Evolutionary conservation across 2,888 invertebrate genomes (phyloP).

Genomic region (Macrostomum cliftonense): DNA sequence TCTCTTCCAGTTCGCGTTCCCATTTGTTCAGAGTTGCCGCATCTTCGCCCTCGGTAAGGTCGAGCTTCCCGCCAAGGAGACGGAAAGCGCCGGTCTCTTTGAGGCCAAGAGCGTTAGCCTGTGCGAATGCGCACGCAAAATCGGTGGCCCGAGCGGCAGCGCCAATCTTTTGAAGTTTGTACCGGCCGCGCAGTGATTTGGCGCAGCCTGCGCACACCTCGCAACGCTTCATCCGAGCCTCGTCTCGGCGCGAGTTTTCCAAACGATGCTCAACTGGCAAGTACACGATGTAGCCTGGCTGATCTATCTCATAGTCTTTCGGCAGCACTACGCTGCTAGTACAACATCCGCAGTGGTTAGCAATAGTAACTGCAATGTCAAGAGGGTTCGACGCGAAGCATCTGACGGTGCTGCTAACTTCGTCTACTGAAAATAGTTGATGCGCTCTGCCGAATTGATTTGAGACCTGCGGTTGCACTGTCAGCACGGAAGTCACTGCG

Average conservation of each 20-base stretch:
- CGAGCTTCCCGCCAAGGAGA: slow-evolving; percentile 35
- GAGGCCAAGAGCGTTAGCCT: slow-evolving; percentile 26
- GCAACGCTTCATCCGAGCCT: slow-evolving; percentile 9
- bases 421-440: slow-evolving; percentile 23
- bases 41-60: slow-evolving; percentile 31
- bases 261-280: slow-evolving; percentile 14
- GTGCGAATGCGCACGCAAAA: slow-evolving; percentile 34
- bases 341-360: too few species aligned
- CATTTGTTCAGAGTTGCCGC: slow-evolving; percentile 26
- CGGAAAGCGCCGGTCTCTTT: slow-evolving; percentile 32
- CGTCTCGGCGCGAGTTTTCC: neutral
- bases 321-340: too few species aligned
- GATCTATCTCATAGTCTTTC: neutral
- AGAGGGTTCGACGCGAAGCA: neutral
- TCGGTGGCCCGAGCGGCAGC: slow-evolving; percentile 15
- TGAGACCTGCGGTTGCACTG: slow-evolving; percentile 22
- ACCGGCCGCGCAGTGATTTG: slow-evolving; percentile 31
- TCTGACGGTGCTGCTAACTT: neutral
- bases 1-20: slow-evolving; percentile 21
- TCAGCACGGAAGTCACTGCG: slow-evolving; percentile 19
- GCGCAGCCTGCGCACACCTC: slow-evolving; percentile 33
- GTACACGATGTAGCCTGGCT: slow-evolving; percentile 23
- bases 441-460: slow-evolving; percentile 33
- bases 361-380: neutral
- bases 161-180: slow-evolving; percentile 23